Evolutionary conservation across 2,113 vertebrate genomes (phyloP).

Genomic region (Psittacula cyanocephala): DNA sequence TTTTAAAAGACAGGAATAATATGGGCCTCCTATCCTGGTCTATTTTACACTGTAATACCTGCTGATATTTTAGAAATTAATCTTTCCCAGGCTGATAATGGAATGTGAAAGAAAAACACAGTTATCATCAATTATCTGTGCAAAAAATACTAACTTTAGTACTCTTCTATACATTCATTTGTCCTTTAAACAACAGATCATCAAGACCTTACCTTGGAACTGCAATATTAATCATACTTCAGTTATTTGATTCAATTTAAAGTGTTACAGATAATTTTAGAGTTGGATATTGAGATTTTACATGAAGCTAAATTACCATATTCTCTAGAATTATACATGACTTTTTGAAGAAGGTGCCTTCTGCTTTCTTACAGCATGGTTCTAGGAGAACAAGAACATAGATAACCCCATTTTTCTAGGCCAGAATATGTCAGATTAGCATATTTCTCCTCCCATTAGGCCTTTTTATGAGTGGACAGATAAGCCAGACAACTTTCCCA

Average conservation of each 20-base stretch:
- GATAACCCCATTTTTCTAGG: not conserved
- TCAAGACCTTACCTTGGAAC: not conserved
- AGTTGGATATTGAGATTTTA: not conserved
- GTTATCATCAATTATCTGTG: not conserved
- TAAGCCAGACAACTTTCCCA: not conserved
- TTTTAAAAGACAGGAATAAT: not conserved
- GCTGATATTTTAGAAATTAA: not conserved
- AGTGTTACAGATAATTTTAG: not conserved
- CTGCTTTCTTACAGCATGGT: not conserved
- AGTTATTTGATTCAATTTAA: not conserved
- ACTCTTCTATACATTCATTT: not conserved
- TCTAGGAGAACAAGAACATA: not conserved
- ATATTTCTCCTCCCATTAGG: not conserved
- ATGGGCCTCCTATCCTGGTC: not conserved
- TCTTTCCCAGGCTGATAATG: not conserved
- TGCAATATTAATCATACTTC: not conserved
- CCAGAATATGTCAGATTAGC: not conserved
- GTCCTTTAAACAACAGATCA: not conserved
- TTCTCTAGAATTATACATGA: not conserved
- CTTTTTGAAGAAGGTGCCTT: not conserved
- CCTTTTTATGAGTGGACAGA: fast-evolving
- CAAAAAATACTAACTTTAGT: not conserved
- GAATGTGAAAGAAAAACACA: not conserved
- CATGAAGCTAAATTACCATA: not conserved
- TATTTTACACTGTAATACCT: not conserved